A percentile compares a stretch with the other conserved stretches of the same genome.
Conservation (phyloP, 2,888 invertebrate genomes). For the Phasia obesa region DNA sequence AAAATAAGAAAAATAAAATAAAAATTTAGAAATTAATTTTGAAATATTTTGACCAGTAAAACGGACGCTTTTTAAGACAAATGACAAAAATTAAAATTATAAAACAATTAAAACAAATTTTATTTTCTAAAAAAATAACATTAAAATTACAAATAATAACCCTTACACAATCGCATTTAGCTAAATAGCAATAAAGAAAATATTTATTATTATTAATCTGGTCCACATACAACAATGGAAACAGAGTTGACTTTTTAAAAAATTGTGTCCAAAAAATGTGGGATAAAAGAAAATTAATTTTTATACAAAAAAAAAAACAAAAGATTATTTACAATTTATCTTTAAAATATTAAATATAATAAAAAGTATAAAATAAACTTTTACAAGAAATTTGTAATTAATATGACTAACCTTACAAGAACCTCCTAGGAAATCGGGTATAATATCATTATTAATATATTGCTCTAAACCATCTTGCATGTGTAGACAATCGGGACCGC, state of each 20-base stretch:
- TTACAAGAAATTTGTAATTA: no score
- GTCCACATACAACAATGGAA: conserved; percentile 80
- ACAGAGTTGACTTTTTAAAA: conserved; percentile 75
- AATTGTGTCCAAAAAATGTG: conserved; percentile 19
- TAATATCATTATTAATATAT: conserved; percentile 91
- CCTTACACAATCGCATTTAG: conserved; percentile 83
- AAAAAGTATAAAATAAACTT: no score
- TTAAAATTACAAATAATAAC: conserved; percentile 59
- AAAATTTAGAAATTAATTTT: no score
- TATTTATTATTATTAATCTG: conserved; percentile 81
- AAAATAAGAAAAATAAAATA: no score
- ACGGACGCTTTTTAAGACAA: no score
- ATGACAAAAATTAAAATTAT: no score
- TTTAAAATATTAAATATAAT: background rate
- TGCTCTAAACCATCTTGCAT: conserved; percentile 91
- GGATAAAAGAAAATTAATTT: conserved; percentile 38
- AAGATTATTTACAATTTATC: conserved; percentile 35
- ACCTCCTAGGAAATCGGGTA: conserved; percentile 97
- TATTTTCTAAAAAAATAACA: conserved; percentile 11
- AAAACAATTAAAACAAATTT: background rate
- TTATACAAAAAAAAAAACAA: conserved; percentile 34
- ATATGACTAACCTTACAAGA: conserved; percentile 87
- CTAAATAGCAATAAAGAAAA: conserved; percentile 82
- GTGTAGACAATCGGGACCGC: conserved; percentile 92
- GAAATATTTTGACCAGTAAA: no score